phyloP scores from a whole-genome alignment of 2,113 vertebrate genomes.

The Bos taurus region DNA sequence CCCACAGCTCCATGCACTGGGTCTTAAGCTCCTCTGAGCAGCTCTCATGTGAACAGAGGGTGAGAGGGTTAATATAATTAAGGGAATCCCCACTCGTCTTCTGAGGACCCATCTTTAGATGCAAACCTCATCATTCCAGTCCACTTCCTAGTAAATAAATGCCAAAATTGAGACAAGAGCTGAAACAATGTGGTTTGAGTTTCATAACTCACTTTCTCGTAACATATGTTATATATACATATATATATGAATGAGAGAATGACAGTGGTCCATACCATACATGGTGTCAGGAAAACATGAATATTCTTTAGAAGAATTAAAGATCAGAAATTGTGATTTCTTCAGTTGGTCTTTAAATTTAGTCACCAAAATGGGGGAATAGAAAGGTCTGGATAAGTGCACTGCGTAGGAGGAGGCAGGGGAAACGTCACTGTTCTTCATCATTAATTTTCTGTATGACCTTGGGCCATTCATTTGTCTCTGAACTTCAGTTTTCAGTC shows the following conservation, averaged over 20 bases:
- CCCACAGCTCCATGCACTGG: neutral
- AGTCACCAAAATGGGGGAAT: neutral
- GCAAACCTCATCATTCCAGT: neutral
- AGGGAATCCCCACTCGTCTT: neutral
- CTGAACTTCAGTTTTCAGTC: neutral
- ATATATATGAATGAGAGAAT: neutral
- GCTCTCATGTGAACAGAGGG: neutral
- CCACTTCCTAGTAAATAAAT: neutral
- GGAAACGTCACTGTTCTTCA: neutral
- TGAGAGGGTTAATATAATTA: neutral
- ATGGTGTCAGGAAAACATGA: neutral
- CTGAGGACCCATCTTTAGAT: neutral
- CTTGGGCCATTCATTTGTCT: neutral
- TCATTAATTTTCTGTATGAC: neutral
- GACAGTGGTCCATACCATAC: neutral
- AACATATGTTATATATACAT: neutral
- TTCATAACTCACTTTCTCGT: neutral
- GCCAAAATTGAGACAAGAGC: neutral
- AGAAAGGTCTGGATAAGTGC: neutral
- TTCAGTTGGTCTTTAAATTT: neutral
- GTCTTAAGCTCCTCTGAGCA: neutral
- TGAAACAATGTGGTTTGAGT: neutral
- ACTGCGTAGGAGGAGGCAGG: rapidly evolving
- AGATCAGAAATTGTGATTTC: neutral
- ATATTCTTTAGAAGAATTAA: neutral